Evolutionary conservation across 2,797 vertebrate species (phyloP).

Genomic region (Momotus momota): DNA sequence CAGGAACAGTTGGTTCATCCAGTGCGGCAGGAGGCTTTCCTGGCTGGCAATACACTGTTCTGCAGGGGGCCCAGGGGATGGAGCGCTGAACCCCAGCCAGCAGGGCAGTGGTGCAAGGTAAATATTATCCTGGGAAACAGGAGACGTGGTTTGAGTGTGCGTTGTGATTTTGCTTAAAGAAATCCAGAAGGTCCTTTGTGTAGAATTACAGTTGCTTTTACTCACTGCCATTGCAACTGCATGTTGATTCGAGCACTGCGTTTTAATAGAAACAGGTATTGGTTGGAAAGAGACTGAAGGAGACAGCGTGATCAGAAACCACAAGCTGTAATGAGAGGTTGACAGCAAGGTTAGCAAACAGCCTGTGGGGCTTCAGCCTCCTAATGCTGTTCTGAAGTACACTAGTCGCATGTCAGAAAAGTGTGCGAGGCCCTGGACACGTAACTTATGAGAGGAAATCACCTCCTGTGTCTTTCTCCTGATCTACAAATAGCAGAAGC

Average conservation of each 20-base stretch:
- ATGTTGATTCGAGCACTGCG: not conserved
- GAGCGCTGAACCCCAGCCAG: not conserved
- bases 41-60: rapidly evolving
- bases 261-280: not conserved
- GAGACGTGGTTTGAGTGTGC: rapidly evolving
- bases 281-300: not conserved
- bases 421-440: rapidly evolving
- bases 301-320: not conserved
- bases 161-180: not conserved
- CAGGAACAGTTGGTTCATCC: not conserved
- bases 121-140: not conserved
- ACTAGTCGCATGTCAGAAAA: rapidly evolving
- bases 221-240: rapidly evolving
- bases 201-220: not conserved
- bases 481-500: not conserved
- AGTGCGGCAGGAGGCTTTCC: not conserved
- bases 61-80: not conserved
- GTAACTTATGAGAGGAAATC: rapidly evolving
- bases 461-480: rapidly evolving
- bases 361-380: not conserved
- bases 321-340: not conserved
- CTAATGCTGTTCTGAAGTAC: too few species aligned
- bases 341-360: not conserved
- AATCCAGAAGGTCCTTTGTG: not conserved
- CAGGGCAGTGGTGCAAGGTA: not conserved